Conservation (phyloP, 2,797 vertebrate species). For the Benthosema pterotum region DNA sequence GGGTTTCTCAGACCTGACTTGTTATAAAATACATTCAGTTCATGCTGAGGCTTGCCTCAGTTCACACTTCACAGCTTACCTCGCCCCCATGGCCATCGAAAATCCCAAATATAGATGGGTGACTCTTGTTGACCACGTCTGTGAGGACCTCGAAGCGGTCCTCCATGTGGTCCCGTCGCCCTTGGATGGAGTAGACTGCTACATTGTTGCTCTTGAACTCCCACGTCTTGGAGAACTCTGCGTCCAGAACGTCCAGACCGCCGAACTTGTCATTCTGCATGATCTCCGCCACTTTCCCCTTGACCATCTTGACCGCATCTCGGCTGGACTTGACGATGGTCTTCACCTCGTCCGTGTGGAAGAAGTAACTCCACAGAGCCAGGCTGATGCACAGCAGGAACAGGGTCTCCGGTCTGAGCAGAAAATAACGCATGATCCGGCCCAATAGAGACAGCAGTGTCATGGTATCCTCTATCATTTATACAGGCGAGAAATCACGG, state of each 20-base stretch:
- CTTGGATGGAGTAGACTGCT: slow-evolving; percentile 98
- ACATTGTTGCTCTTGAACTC: slow-evolving; percentile 96
- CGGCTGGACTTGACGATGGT: slow-evolving; percentile 99
- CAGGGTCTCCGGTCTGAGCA: slow-evolving; percentile 97
- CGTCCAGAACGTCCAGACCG: slow-evolving; percentile 92
- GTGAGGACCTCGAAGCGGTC: slow-evolving; percentile 95
- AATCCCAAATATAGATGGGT: slow-evolving; percentile 97
- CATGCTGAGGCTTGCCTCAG: background rate
- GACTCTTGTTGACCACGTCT: slow-evolving; percentile 93
- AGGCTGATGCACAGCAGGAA: slow-evolving; percentile 97
- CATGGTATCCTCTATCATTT: slow-evolving; percentile 89
- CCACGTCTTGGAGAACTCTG: slow-evolving; percentile 98
- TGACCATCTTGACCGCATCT: slow-evolving; percentile 99
- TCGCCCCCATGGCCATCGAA: slow-evolving; percentile 98
- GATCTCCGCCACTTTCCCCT: slow-evolving; percentile 98
- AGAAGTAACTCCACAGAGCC: slow-evolving; percentile 99
- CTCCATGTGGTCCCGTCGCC: slow-evolving; percentile 98
- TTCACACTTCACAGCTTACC: slow-evolving; percentile 75
- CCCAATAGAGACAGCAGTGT: slow-evolving; percentile 98
- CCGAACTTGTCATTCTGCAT: slow-evolving; percentile 92
- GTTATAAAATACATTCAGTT: background rate
- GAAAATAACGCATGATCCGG: slow-evolving; percentile 99
- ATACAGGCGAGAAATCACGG: slow-evolving; percentile 63
- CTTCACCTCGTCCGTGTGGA: slow-evolving; percentile 99
- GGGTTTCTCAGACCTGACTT: too few relatives aligned